Evolutionary conservation across 2,797 vertebrate genomes (phyloP).

Genomic region (Sebastolobus alascanus): DNA sequence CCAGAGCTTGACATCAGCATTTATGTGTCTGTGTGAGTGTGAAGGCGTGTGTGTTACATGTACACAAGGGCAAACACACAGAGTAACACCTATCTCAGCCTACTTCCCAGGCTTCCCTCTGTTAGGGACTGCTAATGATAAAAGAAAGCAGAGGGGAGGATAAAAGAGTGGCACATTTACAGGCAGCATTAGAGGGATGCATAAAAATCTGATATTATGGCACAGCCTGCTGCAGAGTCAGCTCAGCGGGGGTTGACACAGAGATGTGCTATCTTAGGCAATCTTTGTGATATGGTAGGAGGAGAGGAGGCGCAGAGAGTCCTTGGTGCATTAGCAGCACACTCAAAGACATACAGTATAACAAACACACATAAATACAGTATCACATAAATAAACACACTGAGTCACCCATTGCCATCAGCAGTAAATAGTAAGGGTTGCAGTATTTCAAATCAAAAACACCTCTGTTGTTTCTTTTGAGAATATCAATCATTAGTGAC

Average conservation of each 20-base stretch:
- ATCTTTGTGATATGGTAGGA: conserved; percentile 53
- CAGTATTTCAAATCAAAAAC: conserved; percentile 21
- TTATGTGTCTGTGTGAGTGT: neutral
- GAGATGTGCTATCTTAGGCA: conserved; percentile 68
- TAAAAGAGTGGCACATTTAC: conserved; percentile 75
- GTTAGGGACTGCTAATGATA: conserved; percentile 52
- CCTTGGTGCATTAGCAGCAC: conserved; percentile 50
- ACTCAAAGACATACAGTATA: conserved; percentile 27
- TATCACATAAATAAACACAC: conserved; percentile 1
- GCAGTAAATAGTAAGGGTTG: neutral
- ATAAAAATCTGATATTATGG: conserved; percentile 79
- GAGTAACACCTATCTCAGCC: conserved; percentile 24
- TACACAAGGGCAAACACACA: conserved; percentile 29
- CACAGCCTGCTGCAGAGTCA: conserved; percentile 69
- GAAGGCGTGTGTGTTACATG: neutral
- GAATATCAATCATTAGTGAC: neutral
- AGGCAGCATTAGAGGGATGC: conserved; percentile 68
- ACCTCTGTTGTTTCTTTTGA: neutral
- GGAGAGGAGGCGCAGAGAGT: conserved; percentile 43
- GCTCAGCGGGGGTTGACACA: conserved; percentile 69
- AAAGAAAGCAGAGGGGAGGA: conserved; percentile 65
- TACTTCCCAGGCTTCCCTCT: conserved; percentile 21
- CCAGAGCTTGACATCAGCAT: conserved; percentile 25
- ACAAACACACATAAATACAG: conserved; percentile 8
- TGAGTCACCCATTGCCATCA: neutral